Base-by-base conservation (phyloP, 2,888 invertebrate genomes). In the Herminia tarsipennalis region DNA sequence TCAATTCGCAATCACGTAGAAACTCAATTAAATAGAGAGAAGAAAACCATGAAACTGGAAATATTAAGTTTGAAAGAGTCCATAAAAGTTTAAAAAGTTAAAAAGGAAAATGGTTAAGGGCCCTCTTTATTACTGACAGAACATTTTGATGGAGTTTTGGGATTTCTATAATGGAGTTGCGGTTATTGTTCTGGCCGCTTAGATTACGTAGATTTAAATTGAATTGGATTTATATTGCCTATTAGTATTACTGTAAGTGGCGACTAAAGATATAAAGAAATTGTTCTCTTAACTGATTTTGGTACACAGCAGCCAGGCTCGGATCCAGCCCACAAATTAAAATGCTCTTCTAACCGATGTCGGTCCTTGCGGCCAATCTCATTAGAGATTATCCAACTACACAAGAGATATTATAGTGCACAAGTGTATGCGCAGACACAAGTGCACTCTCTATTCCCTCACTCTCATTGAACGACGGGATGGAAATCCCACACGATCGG, bases 71-170 rank as follows among this genome's bases (percentile, higher is more conserved):
- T 32, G 12, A 17, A 30, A 6, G 13, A 4, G 24, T n/a, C 30
- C 18, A 24, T 39, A 24, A 39, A 39, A 32, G 30, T 39, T 32
- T 32, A 17, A 27, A 32, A 39, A 30, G 22, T 32, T 32, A 17
- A 27, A 32, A 39, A 30, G 22, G 17, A 9, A 18, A 24, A 24
- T 30, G 20, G 16, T 10, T 22, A 29, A 29, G 12, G 12, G 12
- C 8, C 24, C 24, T 39, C 24, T 30, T 39, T 30, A 25, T 25
- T 35, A 35, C 25, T 25, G 10, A 25, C 10, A 8, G 35, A 18
- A 27, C 27, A 27, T 25, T 20, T 13, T 32, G 30, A 32, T 24
- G 13, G 18, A 30, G 18, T 17, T 39, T n/a, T 13, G 6, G 4
- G 12, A 16, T 24, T 32, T 10, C n/a, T 13, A 24, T 9, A 39